phyloP scores from a whole-genome alignment of 2,113 vertebrate species.

The Riparia riparia region DNA sequence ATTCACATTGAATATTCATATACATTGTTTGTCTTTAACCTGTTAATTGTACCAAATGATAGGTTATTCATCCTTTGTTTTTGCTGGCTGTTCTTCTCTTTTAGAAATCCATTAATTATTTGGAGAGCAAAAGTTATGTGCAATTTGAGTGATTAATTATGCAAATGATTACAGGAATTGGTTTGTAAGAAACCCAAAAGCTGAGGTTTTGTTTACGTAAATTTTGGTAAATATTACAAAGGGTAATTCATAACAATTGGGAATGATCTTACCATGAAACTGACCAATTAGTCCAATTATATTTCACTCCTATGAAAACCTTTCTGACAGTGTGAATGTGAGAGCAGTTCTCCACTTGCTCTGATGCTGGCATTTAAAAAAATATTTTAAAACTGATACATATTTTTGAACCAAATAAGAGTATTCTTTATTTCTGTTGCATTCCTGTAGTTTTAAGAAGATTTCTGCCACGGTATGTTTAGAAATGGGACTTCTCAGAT shows the following conservation, averaged over 20 bases:
- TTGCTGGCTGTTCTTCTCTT: neutral
- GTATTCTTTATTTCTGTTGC: neutral
- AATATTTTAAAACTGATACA: neutral
- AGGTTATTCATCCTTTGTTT: neutral
- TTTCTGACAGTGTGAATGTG: neutral
- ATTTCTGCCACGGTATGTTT: neutral
- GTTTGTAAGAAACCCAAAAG: neutral
- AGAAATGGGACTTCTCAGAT: neutral
- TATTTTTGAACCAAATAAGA: neutral
- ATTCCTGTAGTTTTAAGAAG: neutral
- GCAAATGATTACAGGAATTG: neutral
- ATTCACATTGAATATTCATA: neutral
- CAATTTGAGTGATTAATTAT: neutral
- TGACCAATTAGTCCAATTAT: neutral
- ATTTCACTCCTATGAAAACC: neutral
- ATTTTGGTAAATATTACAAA: neutral
- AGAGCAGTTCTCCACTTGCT: neutral
- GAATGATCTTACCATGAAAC: neutral
- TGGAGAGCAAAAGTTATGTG: neutral
- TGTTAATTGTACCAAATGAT: neutral
- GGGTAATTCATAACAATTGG: neutral
- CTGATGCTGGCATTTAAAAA: neutral
- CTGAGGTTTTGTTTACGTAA: neutral
- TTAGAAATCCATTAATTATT: neutral
- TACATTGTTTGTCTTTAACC: neutral